These are phyloP conservation scores for Phycodurus eques DNA, from an alignment of 2,113 vertebrate genomes.

Conservation along the genomic window DNA sequence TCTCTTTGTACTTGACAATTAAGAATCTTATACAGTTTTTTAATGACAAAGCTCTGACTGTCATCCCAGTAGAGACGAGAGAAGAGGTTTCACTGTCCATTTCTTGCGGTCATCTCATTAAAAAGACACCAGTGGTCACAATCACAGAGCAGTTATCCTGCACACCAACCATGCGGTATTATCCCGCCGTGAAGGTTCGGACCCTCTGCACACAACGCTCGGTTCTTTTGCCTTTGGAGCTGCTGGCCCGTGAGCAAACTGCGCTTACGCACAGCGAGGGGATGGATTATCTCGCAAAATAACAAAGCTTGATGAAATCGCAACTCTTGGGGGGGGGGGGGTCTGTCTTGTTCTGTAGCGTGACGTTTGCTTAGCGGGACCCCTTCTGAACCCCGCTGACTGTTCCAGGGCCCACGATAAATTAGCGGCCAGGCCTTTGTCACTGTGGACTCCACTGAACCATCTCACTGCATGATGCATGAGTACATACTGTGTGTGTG, in stretches of 20 bases:
- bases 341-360: slow-evolving; percentile 19
- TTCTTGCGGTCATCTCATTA: neutral
- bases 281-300: slow-evolving; percentile 56
- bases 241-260: slow-evolving; percentile 45
- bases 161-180: neutral
- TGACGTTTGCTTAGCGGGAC: slow-evolving; percentile 50
- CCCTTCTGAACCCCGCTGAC: slow-evolving; percentile 38
- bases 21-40: too few species aligned
- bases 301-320: slow-evolving; percentile 59
- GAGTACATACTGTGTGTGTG: slow-evolving; percentile 12
- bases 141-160: slow-evolving; percentile 6
- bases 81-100: neutral
- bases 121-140: neutral
- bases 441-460: slow-evolving; percentile 38
- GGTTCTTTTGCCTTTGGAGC: slow-evolving; percentile 31
- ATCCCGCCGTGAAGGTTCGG: slow-evolving; percentile 20
- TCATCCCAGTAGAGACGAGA: neutral
- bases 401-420: slow-evolving; percentile 49
- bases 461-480: slow-evolving; percentile 3
- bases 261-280: slow-evolving; percentile 18
- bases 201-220: slow-evolving; percentile 17
- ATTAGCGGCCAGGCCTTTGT: slow-evolving; percentile 31
- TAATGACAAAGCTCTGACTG: neutral
- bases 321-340: slow-evolving; percentile 21
- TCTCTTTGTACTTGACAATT: too few species aligned